Percentiles rank a stretch among this genome's conserved stretches.
Evolutionary conservation across 2,797 vertebrate genomes (phyloP).

Genomic region (Trichosurus vulpecula): DNA sequence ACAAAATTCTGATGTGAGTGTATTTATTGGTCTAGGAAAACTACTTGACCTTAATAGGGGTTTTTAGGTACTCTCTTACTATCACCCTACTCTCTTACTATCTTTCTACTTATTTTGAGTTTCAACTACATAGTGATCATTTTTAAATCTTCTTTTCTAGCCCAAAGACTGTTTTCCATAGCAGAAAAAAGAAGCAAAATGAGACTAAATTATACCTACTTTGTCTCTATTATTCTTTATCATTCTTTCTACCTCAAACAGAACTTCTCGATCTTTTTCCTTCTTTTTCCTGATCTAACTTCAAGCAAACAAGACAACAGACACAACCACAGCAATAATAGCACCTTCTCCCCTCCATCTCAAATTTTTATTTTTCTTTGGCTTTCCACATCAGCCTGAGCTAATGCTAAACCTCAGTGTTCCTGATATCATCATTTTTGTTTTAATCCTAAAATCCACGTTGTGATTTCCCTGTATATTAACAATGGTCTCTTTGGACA

Average conservation of each 20-base stretch:
- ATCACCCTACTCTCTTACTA: neutral
- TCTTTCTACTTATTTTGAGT: too few relatives aligned
- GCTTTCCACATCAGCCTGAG: neutral
- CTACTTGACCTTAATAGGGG: neutral
- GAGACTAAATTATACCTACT: neutral
- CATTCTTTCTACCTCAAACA: neutral
- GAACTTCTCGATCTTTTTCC: neutral
- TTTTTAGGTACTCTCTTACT: neutral
- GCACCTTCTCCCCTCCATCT: neutral
- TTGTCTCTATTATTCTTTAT: neutral
- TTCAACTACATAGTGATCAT: neutral
- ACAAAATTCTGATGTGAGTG: neutral
- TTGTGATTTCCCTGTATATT: neutral
- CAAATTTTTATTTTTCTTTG: neutral
- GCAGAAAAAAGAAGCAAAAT: neutral
- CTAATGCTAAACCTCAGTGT: neutral
- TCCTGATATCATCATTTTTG: neutral
- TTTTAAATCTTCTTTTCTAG: neutral
- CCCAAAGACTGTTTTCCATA: neutral
- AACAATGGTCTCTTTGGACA: neutral
- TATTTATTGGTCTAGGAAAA: neutral
- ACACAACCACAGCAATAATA: neutral
- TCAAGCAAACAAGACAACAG: neutral
- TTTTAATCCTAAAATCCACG: neutral
- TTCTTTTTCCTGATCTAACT: neutral